Evolutionary conservation across 2,888 invertebrate genomes (phyloP).

Genomic region (Bimastos eiseni): DNA sequence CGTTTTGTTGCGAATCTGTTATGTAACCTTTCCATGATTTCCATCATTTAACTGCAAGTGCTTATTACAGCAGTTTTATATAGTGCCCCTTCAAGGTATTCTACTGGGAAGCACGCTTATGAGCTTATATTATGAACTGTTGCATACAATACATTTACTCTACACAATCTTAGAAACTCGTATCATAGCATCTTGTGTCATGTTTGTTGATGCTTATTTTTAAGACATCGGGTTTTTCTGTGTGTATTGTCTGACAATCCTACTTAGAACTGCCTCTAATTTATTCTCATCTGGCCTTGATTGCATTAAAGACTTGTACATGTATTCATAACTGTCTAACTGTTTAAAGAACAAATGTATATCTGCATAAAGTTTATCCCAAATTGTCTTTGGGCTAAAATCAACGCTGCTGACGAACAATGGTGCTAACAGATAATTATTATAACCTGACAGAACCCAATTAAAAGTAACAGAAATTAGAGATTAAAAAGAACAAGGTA

Average conservation of each 20-base stretch:
- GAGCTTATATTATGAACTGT: neutral
- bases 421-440: neutral
- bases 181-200: neutral
- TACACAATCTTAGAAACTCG: neutral
- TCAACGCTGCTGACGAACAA: neutral
- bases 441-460: neutral
- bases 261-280: neutral
- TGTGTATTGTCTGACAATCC: neutral
- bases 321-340: neutral
- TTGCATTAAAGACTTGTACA: neutral
- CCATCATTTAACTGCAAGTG: constrained; percentile 4
- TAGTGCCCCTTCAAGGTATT: no score
- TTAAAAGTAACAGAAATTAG: neutral
- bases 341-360: neutral
- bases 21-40: neutral
- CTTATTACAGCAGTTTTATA: no score
- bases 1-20: neutral
- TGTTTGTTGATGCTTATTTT: neutral
- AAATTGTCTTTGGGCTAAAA: no score
- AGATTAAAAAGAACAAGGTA: neutral
- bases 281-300: neutral
- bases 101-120: no score
- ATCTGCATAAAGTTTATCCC: neutral
- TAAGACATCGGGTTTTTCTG: neutral
- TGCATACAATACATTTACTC: neutral